A percentile compares a stretch with the other conserved stretches of the same genome.
phyloP scores from a whole-genome alignment of 2,888 invertebrate species.

The Perdita meconis region DNA sequence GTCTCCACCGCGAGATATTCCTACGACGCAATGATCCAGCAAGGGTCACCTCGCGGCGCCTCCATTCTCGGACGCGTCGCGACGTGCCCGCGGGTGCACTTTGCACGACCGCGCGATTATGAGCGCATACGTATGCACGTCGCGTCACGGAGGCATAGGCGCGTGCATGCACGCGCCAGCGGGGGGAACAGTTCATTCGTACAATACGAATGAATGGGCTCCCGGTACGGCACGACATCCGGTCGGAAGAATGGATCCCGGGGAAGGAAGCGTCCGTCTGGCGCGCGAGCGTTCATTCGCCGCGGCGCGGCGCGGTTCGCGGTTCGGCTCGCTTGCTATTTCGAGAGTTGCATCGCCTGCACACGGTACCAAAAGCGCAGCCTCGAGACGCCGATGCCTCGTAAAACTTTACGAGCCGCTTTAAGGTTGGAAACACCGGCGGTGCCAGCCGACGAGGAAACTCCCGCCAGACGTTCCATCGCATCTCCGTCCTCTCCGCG shows the following conservation, averaged over 20 bases:
- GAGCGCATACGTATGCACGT: slow-evolving; percentile 39
- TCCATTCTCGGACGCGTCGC: background rate
- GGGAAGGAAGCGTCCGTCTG: slow-evolving; percentile 63
- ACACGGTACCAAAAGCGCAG: slow-evolving; percentile 19
- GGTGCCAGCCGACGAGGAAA: slow-evolving; percentile 4
- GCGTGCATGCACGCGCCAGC: slow-evolving; percentile 8
- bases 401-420: slow-evolving; percentile 57
- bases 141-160: slow-evolving; percentile 35
- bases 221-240: slow-evolving; percentile 66
- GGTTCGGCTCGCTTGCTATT: slow-evolving; percentile 42
- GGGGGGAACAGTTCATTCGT: slow-evolving; percentile 37
- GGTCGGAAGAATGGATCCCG: slow-evolving; percentile 57
- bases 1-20: background rate
- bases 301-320: slow-evolving; percentile 24
- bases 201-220: slow-evolving; percentile 63
- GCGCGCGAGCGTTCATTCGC: slow-evolving; percentile 54
- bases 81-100: background rate
- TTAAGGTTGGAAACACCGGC: slow-evolving; percentile 1
- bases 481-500: slow-evolving; percentile 16
- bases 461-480: background rate
- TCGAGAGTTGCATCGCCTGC: slow-evolving; percentile 39
- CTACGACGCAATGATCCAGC: background rate
- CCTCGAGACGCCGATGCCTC: slow-evolving; percentile 30
- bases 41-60: background rate
- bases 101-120: background rate